Evolutionary conservation across 2,113 vertebrate genomes (phyloP).

Genomic region (Serilophus lunatus): DNA sequence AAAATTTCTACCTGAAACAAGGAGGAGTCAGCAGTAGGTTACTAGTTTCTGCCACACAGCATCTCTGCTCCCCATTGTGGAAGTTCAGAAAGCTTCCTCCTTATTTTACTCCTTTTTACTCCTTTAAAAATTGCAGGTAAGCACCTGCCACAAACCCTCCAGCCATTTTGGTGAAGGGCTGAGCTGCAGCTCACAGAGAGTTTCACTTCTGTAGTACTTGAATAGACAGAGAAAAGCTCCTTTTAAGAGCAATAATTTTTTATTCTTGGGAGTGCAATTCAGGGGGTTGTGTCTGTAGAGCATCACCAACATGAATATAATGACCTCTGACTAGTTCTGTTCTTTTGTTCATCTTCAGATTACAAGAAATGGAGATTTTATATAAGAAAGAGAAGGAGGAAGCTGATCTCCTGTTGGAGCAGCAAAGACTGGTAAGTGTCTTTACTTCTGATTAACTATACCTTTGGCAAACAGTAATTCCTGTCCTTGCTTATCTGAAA

Average conservation of each 20-base stretch:
- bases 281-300: background rate
- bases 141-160: background rate
- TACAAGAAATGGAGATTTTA: conserved; percentile 98
- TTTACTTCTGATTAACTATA: background rate
- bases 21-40: background rate
- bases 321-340: background rate
- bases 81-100: background rate
- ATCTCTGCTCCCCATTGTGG: background rate
- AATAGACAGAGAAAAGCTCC: background rate
- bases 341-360: conserved; percentile 67
- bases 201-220: background rate
- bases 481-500: conserved; percentile 35
- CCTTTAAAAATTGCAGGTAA: background rate
- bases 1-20: background rate
- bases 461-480: conserved; percentile 39
- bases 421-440: conserved; percentile 94
- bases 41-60: background rate
- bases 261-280: background rate
- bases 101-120: background rate
- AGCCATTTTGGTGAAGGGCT: background rate
- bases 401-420: conserved; percentile 95
- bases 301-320: background rate
- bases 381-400: conserved; percentile 99
- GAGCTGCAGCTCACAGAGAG: background rate
- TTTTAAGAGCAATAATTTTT: background rate